Base-by-base conservation (phyloP, 2,888 invertebrate genomes). In the Amorpha juglandis region DNA sequence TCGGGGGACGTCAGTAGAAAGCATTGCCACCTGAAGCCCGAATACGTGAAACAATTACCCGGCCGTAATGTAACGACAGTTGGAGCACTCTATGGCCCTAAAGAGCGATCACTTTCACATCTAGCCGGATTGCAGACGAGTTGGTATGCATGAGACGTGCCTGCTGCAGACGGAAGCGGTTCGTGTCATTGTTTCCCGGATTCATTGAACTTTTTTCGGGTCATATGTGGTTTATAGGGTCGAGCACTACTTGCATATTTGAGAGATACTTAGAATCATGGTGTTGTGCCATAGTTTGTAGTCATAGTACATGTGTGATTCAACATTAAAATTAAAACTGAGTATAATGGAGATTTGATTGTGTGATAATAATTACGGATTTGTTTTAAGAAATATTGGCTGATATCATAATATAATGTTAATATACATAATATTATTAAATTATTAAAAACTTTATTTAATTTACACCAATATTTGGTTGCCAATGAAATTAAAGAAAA, bases 121-220 rank as follows among this genome's bases (percentile, higher is more conserved):
- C 77, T 71, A 66, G 64, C 76, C 68, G 77, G 73, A 67, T 79
- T 71, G 71, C 67, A 73, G 67, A 72, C 72, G n/a, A 48, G 79
- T 82, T 83, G 76, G 83, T 90, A 90, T 90, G 84, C 90, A 83
- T 71, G 74, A 74, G 74, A 72, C 73, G 81, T 80, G 82, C 84
- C 82, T 83, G 83, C 77, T 79, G 78, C 76, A 83, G 80, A 81
- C 88, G 89, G 89, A 90, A 89, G 86, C 80, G 80, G 12, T 74
- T 74, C 76, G 70, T 72, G 64, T 67, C 76, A 86, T 84, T 84
- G 86, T 89, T 88, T 88, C 85, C 89, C 85, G 85, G 88, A 89
- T 85, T 83, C 87, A 87, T 83, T 87, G 90, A 88, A 87, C 89
- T 80, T 77, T 89, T 84, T 88, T 78, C 84, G 73, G 89, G 89